Evolutionary conservation across 2,888 invertebrate genomes (phyloP), one percentile per base, ranked within the genome.

Genomic region (Drosophila nigritarsus): DNA sequence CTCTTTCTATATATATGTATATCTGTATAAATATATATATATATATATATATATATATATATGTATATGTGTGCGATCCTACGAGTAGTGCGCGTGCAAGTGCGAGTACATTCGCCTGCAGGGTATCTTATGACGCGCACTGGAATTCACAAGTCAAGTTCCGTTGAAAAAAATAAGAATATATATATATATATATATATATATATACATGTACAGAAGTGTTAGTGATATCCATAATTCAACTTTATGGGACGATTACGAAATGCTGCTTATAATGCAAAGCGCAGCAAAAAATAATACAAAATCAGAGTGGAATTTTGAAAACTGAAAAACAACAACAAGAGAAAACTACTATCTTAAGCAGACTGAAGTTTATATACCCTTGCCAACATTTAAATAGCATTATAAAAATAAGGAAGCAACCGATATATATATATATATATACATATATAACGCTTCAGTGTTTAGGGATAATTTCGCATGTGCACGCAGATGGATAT

Each of bases 101-200:
- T 38, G 53, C 40, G 53, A 87, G 83, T 83, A 61, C 87, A 89
- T 82, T 86, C 90, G 85, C 85, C 89, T 61, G 67, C n/a, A 30
- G 65, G 42, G 78, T 88, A 68, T 86, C 90, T 75, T 65, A 86
- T 86, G 73, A 73, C 86, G 68, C 51, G 56, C 59, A 49, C 66
- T 82, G 86, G 81, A 81, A 83, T 81, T 76, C 69, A 82, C 60
- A 80, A 75, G 72, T 78, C 54, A 60, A 61, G 68, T 89, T 84
- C 78, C 78, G 58, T 55, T 53, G 87, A 89, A 87, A 69, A 51
- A 78, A 36, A 13, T 13, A 42, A 20, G n/a, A 42, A 42, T 42
- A n/a, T 13, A 45, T 45, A 20, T 20, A 42, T 45, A 45, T 20
- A 20, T 45, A 20, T 13, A 20, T 13, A 38, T 38, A 45, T 20